These are phyloP conservation scores for Mnemiopsis leidyi DNA, from an alignment of 37 sponge, comb jelly and placozoan species.

Conservation along the genomic window DNA sequence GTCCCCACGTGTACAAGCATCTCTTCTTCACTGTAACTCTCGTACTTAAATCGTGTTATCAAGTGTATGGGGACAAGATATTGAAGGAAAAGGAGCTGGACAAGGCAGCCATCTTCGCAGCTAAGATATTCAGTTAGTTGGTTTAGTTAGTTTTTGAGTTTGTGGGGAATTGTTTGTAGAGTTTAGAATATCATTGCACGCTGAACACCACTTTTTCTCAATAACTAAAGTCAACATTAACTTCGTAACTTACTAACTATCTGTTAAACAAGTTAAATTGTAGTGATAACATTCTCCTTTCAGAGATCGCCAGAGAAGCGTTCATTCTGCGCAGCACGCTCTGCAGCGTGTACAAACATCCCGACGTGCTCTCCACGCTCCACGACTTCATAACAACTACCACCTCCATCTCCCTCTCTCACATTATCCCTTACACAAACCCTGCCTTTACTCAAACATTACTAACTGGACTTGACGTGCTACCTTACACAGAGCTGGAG, in stretches of 20 bases:
- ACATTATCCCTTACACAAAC: background rate
- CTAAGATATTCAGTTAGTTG: background rate
- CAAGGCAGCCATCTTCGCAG: background rate
- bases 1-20: constrained; percentile 22
- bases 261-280: too few relatives aligned
- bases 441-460: background rate
- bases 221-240: too few relatives aligned
- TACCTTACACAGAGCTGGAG: constrained; percentile 31
- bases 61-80: background rate
- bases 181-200: background rate
- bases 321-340: background rate
- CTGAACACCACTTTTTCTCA: background rate
- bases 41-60: constrained; percentile 3
- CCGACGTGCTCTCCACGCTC: constrained; percentile 1
- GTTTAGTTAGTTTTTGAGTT: background rate
- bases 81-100: background rate
- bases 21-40: constrained; percentile 50
- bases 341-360: constrained; percentile 22
- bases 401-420: constrained; percentile 36
- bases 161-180: background rate
- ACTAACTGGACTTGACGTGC: background rate
- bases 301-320: background rate
- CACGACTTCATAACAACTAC: constrained; percentile 30
- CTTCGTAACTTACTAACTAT: too few relatives aligned
- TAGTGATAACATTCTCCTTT: too few relatives aligned